Evolutionary conservation across 2,888 invertebrate species (phyloP).

Genomic region (Acleris holmiana): DNA sequence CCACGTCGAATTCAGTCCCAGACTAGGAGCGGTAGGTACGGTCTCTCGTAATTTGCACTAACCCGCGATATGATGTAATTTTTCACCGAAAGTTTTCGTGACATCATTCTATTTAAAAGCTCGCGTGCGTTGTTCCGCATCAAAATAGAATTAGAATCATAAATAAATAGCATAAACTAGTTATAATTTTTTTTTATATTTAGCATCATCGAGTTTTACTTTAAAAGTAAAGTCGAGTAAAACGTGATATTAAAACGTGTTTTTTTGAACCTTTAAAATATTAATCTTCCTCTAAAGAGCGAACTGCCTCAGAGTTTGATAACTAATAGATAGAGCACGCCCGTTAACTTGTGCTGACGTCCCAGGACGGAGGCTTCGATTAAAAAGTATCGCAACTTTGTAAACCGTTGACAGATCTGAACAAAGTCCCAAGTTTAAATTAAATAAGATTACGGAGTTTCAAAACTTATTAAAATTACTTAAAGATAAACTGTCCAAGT

Average conservation of each 20-base stretch:
- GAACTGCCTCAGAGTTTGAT: conserved; percentile 5
- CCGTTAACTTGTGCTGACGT: conserved; percentile 12
- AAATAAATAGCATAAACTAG: neutral
- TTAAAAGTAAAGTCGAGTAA: no score
- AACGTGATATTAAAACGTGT: no score
- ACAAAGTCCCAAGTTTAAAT: conserved; percentile 17
- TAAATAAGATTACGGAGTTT: conserved; percentile 27
- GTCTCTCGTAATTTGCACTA: neutral
- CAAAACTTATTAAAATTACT: conserved; percentile 21
- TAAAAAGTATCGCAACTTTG: conserved; percentile 26
- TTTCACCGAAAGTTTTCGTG: conserved; percentile 18
- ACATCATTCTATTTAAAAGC: conserved; percentile 7
- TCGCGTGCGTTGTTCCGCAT: conserved; percentile 10
- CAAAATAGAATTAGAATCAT: conserved; percentile 6
- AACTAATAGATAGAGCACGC: conserved; percentile 25
- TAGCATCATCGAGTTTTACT: no score
- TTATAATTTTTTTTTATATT: no score
- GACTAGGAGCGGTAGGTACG: no score
- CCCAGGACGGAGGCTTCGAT: conserved; percentile 15
- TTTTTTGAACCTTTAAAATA: neutral
- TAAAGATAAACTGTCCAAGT: conserved; percentile 23
- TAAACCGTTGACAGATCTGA: conserved; percentile 28
- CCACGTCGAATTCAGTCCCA: no score
- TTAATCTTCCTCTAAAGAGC: neutral
- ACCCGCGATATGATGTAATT: conserved; percentile 15